Evolutionary conservation across 1,140 invertebrate species (phyloP).

Genomic region (Drosophila jambulina): DNA sequence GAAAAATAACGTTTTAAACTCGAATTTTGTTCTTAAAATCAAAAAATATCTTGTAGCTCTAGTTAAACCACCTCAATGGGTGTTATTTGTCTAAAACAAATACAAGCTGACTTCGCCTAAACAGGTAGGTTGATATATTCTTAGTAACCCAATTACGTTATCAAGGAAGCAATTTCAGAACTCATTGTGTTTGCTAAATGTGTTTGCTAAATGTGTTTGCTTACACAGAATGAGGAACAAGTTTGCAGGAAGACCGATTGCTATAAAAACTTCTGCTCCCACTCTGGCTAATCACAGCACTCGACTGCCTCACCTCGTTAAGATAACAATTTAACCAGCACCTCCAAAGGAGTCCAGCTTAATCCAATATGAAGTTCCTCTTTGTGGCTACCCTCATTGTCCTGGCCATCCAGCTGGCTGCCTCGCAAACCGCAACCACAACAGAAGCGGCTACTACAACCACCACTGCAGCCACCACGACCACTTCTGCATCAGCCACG

Average conservation of each 20-base stretch:
- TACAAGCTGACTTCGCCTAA: not conserved
- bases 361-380: conserved; percentile 23
- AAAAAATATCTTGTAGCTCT: not conserved
- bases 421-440: no score
- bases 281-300: conserved; percentile 3
- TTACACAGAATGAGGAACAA: not conserved
- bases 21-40: not conserved
- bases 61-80: no score
- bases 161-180: not conserved
- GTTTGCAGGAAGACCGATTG: not conserved
- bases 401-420: conserved; percentile 21
- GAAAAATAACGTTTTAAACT: not conserved
- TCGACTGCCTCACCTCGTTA: not conserved
- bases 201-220: not conserved
- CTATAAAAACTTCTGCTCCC: not conserved
- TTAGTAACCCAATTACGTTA: not conserved
- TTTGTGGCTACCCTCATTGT: conserved; percentile 8
- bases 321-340: not conserved
- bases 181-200: no score
- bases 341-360: not conserved
- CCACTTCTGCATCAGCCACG: no score
- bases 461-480: not conserved
- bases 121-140: no score
- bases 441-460: not conserved
- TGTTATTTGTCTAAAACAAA: not conserved